phyloP scores from a whole-genome alignment of 1,140 invertebrate species.

The Drosophila pseudoobscura region DNA sequence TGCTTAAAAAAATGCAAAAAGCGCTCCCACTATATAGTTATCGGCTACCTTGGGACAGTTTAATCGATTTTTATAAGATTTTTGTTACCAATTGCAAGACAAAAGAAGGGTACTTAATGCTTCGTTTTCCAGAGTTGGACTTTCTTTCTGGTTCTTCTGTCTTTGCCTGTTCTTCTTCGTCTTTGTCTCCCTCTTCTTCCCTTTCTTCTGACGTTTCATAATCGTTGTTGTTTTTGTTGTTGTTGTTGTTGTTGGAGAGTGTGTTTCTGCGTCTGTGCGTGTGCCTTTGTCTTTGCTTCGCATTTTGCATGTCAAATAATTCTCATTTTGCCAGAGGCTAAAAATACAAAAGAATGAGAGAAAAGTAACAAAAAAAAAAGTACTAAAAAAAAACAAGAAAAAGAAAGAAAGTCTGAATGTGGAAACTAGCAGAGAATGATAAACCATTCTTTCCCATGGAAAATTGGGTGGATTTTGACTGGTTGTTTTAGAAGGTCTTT shows the following conservation, averaged over 20 bases:
- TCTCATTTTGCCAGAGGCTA: conserved; percentile 61
- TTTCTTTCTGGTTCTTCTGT: conserved; percentile 9
- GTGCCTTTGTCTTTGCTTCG: conserved; percentile 52
- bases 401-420: conserved; percentile 38
- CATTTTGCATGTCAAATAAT: conserved; percentile 63
- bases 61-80: no score
- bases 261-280: conserved; percentile 16
- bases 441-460: conserved; percentile 58
- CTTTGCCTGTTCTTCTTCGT: conserved; percentile 3
- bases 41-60: no score
- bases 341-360: conserved; percentile 45
- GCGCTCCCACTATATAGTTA: no score
- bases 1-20: no score
- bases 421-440: conserved; percentile 28
- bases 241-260: no score
- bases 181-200: conserved; percentile 14
- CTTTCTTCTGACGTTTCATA: conserved; percentile 56
- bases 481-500: conserved; percentile 3
- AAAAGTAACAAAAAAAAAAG: conserved; percentile 21
- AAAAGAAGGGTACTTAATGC: no score
- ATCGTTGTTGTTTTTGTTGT: conserved; percentile 24
- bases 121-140: neutral
- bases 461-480: conserved; percentile 46
- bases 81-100: no score
- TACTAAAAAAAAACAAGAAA: conserved; percentile 20